Evolutionary conservation across 1,140 invertebrate genomes (phyloP).

Genomic region (Brachionus manjavacas): DNA sequence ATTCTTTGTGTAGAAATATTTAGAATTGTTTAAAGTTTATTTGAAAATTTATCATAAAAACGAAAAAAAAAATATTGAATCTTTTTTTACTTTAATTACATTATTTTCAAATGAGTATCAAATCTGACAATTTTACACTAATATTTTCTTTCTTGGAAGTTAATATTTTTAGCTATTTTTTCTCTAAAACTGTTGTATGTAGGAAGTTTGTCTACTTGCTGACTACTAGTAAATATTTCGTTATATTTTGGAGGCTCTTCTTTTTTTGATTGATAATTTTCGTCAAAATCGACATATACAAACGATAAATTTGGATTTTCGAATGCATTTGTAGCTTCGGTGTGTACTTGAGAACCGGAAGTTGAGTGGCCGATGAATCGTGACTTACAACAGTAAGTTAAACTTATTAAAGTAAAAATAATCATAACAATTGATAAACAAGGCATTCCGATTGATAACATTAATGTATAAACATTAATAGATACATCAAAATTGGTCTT

Average conservation of each 20-base stretch:
- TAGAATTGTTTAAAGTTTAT: not conserved
- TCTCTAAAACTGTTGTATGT: slow-evolving; percentile 22
- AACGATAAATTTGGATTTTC: slow-evolving; percentile 24
- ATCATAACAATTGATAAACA: slow-evolving; percentile 19
- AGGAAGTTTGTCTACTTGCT: slow-evolving; percentile 11
- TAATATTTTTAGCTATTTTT: not conserved
- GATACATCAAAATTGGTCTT: slow-evolving; percentile 28
- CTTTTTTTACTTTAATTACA: not conserved
- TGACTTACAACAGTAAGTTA: slow-evolving; percentile 28
- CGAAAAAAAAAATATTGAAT: not conserved
- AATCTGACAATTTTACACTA: not conserved
- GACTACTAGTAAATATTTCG: not conserved
- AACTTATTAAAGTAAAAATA: slow-evolving; percentile 17
- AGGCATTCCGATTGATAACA: slow-evolving; percentile 15
- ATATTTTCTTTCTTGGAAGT: not conserved
- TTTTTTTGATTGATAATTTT: slow-evolving; percentile 5
- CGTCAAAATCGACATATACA: slow-evolving; percentile 12
- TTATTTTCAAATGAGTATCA: slow-evolving; percentile 6
- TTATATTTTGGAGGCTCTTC: slow-evolving; percentile 31
- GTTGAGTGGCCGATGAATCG: not conserved
- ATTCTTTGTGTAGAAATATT: too few species aligned
- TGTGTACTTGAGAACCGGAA: not conserved
- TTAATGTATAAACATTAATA: slow-evolving; percentile 13
- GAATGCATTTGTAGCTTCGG: not conserved
- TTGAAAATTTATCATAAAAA: not conserved